These are phyloP conservation scores for Cactoblastis cactorum DNA, from an alignment of 2,888 invertebrate species.

Conservation along the genomic window DNA sequence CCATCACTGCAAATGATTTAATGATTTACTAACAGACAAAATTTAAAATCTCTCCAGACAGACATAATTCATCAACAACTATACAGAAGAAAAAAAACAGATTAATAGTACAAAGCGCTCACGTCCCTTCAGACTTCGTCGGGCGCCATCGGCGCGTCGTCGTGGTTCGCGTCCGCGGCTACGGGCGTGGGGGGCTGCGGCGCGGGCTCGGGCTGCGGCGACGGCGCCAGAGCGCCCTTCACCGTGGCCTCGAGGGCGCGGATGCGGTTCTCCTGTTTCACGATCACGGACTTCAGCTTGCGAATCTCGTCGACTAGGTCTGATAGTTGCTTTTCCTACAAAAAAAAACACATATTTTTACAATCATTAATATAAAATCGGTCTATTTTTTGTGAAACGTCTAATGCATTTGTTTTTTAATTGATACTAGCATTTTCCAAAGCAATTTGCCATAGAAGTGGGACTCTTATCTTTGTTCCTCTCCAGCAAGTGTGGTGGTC, in stretches of 20 bases:
- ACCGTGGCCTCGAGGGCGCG: constrained; percentile 84
- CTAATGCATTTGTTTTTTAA: no score
- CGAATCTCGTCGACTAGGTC: constrained; percentile 94
- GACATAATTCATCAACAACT: neutral
- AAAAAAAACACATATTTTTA: neutral
- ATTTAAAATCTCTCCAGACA: no score
- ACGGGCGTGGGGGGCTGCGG: constrained; percentile 35
- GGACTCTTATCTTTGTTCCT: no score
- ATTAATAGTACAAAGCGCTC: constrained; percentile 8
- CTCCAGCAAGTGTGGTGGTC: no score
- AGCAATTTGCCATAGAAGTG: no score
- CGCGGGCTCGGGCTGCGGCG: constrained; percentile 35
- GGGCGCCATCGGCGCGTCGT: constrained; percentile 70
- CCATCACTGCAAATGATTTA: no score
- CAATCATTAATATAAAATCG: no score
- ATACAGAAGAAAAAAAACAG: neutral
- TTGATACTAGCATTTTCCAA: no score
- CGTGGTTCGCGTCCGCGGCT: constrained; percentile 43
- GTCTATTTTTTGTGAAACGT: no score
- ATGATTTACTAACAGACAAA: no score
- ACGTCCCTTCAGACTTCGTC: constrained; percentile 77
- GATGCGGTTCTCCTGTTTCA: constrained; percentile 94
- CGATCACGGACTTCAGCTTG: constrained; percentile 95
- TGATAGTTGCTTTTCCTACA: constrained; percentile 86
- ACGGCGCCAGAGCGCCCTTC: constrained; percentile 44